Conservation (phyloP, 1,140 invertebrate species). For the Aphelinus certus region DNA sequence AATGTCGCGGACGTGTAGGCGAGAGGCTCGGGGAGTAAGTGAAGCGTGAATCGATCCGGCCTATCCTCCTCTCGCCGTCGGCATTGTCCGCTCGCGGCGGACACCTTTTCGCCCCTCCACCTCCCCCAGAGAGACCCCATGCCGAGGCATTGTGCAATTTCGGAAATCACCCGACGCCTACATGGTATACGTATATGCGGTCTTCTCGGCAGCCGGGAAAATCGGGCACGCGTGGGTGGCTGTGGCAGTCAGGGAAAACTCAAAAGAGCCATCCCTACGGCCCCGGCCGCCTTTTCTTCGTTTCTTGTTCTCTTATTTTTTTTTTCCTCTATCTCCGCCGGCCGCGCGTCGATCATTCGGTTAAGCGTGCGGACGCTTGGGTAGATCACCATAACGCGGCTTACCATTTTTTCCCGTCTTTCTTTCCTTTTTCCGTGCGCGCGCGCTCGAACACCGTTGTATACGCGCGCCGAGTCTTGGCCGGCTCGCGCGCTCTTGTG, state of each 20-base stretch:
- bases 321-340: not conserved
- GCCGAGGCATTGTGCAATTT: constrained; percentile 59
- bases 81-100: constrained; percentile 38
- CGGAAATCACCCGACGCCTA: constrained; percentile 38
- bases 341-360: constrained; percentile 14
- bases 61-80: constrained; percentile 36
- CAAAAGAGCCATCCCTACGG: not conserved
- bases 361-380: constrained; percentile 11
- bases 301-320: too few relatives aligned
- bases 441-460: not conserved
- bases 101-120: constrained; percentile 49
- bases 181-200: not conserved
- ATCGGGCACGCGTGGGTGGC: not conserved
- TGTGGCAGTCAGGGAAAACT: not conserved
- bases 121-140: constrained; percentile 52
- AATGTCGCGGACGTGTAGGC: constrained; percentile 52
- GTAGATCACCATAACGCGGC: constrained; percentile 18
- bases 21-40: constrained; percentile 59
- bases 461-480: not conserved
- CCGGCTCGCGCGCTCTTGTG: constrained; percentile 1
- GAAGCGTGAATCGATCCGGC: constrained; percentile 61
- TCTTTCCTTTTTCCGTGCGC: not conserved
- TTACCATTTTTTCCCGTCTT: not conserved
- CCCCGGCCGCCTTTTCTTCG: not conserved
- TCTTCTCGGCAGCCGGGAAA: not conserved